phyloP scores from a whole-genome alignment of 2,888 invertebrate genomes.

The Calephelis perditalis region DNA sequence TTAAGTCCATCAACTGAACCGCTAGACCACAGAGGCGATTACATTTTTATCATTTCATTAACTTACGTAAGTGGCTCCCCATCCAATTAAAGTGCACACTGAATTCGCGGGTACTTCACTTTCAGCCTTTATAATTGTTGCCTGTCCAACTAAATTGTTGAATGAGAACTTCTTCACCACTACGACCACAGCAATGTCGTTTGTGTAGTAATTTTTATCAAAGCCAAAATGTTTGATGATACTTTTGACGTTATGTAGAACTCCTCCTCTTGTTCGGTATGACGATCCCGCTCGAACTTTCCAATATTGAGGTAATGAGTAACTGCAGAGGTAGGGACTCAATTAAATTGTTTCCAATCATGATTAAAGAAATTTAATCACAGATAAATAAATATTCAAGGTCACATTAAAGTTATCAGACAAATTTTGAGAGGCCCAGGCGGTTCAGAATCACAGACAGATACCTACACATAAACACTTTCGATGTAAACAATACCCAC shows the following conservation, averaged over 20 bases:
- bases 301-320: conserved; percentile 56
- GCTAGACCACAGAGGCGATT: too few species aligned
- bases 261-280: conserved; percentile 52
- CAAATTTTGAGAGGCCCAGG: too few species aligned
- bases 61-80: conserved; percentile 60
- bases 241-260: conserved; percentile 49
- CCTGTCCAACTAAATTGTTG: conserved; percentile 50
- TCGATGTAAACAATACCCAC: too few species aligned
- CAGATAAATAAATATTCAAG: too few species aligned
- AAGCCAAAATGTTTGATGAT: conserved; percentile 54
- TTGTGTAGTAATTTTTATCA: conserved; percentile 52
- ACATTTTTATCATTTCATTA: not conserved
- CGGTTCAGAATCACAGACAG: too few species aligned
- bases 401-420: too few species aligned
- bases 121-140: conserved; percentile 53
- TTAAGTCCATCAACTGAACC: too few species aligned
- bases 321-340: conserved; percentile 40
- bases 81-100: conserved; percentile 53
- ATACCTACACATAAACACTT: too few species aligned
- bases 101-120: conserved; percentile 51
- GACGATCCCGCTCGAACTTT: conserved; percentile 61
- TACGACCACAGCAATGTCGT: conserved; percentile 58
- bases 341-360: too few species aligned
- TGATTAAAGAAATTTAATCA: too few species aligned
- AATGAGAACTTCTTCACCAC: conserved; percentile 45